Evolutionary conservation across 2,113 vertebrate genomes (phyloP), one percentile per base, ranked within the genome.

Genomic region (Brachypodius melanocephalos): DNA sequence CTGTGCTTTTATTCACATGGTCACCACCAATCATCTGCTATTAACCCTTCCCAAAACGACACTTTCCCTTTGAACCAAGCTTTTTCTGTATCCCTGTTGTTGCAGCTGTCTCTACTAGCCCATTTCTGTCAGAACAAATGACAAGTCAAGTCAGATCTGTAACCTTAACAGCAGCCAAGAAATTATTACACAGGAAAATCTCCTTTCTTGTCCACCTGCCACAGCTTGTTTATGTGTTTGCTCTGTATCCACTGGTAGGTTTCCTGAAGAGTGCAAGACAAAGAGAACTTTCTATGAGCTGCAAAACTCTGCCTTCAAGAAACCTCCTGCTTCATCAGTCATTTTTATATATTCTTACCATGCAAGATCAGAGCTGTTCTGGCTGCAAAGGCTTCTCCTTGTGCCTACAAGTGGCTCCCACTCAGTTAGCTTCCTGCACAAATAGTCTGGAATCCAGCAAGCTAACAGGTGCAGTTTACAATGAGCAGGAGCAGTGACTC

Each of bases 1-100:
- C 32, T 0, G 0, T 6, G 26, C 59, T 74, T 86, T 63, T 73
- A 34, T 90, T 49, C 75, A 73, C 2, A 1, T 6, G 0, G 1
- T 42, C 51, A 17, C 34, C 1, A 1, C 49, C 21, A n/a, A 40
- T 59, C 3, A 49, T 14, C n/a, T 51, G 21, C 77, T 80, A 15
- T 32, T 31, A 74, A 59, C 19, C 36, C 52, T 81, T 81, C 68
- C 67, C 67, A 72, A 66, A 88, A 76, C 25, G 9, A 3, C 42
- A 38, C n/a, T 16, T 3, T 58, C 36, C 63, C 63, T 77, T 57
- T n/a, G 54, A 58, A 73, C 13, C 42, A 59, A 29, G 28, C 25
- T 48, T 38, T 3, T 57, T 18, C 17, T 54, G 38, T 46, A 63
- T 9, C 65, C n/a, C 15, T 59, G 34, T 46, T 63, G 82, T 21